Percentiles rank a stretch among this genome's conserved stretches.
These are phyloP conservation scores for Cataglyphis livida DNA, from an alignment of 2,888 invertebrate species.

Conservation along the genomic window DNA sequence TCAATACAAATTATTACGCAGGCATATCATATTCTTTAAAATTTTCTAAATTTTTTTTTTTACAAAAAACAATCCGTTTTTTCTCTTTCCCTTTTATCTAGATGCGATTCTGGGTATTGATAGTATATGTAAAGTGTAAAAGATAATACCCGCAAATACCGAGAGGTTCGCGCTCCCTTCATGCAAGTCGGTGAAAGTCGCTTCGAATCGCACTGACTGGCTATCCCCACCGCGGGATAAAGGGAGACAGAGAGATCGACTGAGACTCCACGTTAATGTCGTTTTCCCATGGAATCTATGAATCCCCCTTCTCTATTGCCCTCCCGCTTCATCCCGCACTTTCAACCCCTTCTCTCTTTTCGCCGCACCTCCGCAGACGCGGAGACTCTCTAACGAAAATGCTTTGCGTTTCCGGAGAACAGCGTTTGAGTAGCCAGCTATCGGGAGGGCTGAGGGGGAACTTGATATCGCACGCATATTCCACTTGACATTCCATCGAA, in stretches of 20 bases:
- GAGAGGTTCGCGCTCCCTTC: constrained; percentile 70
- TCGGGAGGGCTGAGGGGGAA: neutral
- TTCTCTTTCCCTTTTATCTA: neutral
- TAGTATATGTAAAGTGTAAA: constrained; percentile 35
- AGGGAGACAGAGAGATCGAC: constrained; percentile 57
- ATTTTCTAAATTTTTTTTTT: neutral
- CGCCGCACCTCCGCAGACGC: neutral
- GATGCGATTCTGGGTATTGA: constrained; percentile 14
- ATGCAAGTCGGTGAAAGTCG: constrained; percentile 79
- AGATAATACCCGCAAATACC: constrained; percentile 66
- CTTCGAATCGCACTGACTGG: constrained; percentile 70
- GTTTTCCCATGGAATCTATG: constrained; percentile 78
- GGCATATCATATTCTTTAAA: neutral
- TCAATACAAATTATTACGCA: neutral
- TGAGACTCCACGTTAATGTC: constrained; percentile 75
- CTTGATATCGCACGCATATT: constrained; percentile 1
- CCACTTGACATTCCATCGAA: constrained; percentile 3
- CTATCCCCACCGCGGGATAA: constrained; percentile 64
- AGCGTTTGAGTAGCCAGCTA: neutral
- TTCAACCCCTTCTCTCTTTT: constrained; percentile 2
- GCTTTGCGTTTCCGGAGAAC: constrained; percentile 21
- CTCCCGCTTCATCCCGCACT: neutral
- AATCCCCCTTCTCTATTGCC: constrained; percentile 21
- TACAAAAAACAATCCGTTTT: neutral
- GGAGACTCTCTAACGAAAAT: constrained; percentile 21